These are phyloP conservation scores for Myotis planiceps DNA, from an alignment of 2,797 vertebrate genomes.

Conservation along the genomic window DNA sequence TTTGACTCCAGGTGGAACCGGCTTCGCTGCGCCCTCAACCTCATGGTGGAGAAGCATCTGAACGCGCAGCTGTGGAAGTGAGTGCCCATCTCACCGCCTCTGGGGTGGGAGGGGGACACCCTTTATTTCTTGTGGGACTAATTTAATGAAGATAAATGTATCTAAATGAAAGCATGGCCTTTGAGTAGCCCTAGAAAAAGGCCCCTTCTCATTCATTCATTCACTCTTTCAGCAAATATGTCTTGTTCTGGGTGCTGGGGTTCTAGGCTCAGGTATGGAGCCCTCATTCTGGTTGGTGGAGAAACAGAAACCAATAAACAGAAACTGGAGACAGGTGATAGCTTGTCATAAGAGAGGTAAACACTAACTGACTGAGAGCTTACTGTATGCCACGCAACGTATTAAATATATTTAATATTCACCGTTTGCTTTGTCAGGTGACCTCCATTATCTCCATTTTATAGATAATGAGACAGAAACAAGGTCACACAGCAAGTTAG, in stretches of 20 bases:
- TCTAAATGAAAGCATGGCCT: not conserved
- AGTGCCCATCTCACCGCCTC: constrained; percentile 80
- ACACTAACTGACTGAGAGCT: not conserved
- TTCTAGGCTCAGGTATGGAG: not conserved
- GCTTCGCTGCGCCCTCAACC: constrained; percentile 94
- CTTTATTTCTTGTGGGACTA: not conserved
- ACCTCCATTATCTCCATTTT: not conserved
- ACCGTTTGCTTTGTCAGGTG: not conserved
- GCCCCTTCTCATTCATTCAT: not conserved
- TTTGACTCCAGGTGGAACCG: constrained; percentile 98
- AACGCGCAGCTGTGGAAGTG: constrained; percentile 99
- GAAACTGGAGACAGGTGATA: not conserved
- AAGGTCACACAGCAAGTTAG: not conserved
- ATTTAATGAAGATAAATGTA: not conserved
- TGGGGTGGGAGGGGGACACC: not conserved
- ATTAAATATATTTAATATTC: not conserved
- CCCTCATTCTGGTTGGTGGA: not conserved
- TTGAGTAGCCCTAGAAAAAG: not conserved
- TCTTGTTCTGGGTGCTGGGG: not conserved
- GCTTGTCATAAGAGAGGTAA: not conserved
- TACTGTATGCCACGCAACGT: not conserved
- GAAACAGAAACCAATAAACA: not conserved
- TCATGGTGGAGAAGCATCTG: constrained; percentile 98
- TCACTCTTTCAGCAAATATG: not conserved
- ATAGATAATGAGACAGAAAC: not conserved